Evolutionary conservation across 2,888 invertebrate genomes (phyloP), one percentile per base, ranked within the genome.

Genomic region (Ernsta delagoae): DNA sequence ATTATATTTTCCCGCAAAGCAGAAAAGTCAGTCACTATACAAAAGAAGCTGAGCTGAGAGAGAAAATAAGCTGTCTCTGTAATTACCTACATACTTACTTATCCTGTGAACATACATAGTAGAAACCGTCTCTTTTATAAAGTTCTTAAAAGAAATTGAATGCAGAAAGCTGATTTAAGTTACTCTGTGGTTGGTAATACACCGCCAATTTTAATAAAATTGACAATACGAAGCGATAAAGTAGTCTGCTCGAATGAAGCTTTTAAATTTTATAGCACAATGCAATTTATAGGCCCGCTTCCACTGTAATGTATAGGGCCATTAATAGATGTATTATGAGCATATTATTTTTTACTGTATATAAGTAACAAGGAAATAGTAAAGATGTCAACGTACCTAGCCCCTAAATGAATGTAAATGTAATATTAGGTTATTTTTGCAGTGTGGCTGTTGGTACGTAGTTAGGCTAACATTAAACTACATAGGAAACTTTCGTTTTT

Each of bases 261-360:
- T 57, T 57, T 57, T 57, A 57, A 57, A 34, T 57, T 57, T 57
- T 57, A 57, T 57, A 39, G 36, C 12, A 57, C 57, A 57, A 57
- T 57, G 57, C 57, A 36, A 57, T 57, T 57, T 57, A 57, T 57
- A 39, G 57, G n/a, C 56, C 36, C 4, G 36, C 36, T 39, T 12
- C 4, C 5, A 1, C 36, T 8, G 31, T 56, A 56, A 56, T n/a
- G n/a, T 56, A 56, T 56, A 31, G n/a, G 54, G 31, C 24, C 54
- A 9, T 54, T 24, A 54, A 54, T 31, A 53, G 24, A 9, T 31
- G 24, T 54, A 54, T 11, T 31, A 50, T 50, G 50, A 16, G 50
- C 50, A 31, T 31, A 31, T 5, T n/a, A n/a, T 4, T 31, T 54
- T 54, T 54, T 54, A 54, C 7, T 54, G 9, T 5, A 31, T 31